Conservation (phyloP, 2,113 vertebrate species). For the Proteles cristata region DNA sequence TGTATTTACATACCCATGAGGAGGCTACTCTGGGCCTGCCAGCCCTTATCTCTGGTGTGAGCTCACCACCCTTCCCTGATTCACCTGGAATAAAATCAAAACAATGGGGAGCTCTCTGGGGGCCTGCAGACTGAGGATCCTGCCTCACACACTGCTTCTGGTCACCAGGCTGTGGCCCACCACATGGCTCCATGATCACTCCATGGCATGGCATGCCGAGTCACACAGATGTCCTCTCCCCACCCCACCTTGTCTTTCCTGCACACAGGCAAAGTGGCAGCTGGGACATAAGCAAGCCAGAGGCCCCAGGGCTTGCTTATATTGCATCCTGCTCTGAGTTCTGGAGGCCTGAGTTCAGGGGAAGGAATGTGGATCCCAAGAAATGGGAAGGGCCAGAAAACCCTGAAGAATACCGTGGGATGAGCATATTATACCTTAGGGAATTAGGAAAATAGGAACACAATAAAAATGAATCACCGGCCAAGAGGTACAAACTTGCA, state of each 20-base stretch:
- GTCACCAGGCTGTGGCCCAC: background rate
- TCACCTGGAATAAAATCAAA: background rate
- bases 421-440: background rate
- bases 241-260: background rate
- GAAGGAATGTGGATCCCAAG: background rate
- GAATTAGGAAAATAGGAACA: background rate
- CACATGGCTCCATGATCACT: background rate
- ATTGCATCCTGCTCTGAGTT: background rate
- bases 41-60: background rate
- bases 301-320: too few relatives aligned
- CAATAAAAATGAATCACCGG: background rate
- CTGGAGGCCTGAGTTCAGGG: background rate
- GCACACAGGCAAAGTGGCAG: background rate
- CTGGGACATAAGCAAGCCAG: background rate
- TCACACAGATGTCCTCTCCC: background rate
- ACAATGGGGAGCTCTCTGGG: background rate
- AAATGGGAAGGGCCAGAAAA: background rate
- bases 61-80: background rate
- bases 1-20: background rate
- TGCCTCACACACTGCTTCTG: background rate
- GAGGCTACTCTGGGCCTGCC: fast-evolving
- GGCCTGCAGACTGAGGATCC: background rate
- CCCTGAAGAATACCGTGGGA: background rate
- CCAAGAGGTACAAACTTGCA: background rate
- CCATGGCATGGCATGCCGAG: background rate